Evolutionary conservation across 2,113 vertebrate species (phyloP).

Genomic region (human): GRCh38 chr9:123900501-123901000

Average conservation of each 20-base stretch:
- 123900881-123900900: not conserved
- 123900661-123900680: not conserved
- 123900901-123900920: slow-evolving; percentile 33
- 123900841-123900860: slow-evolving; percentile 18
- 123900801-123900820: not conserved
- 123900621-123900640: not conserved
- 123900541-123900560: not conserved
- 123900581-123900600: not conserved
- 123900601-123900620: not conserved
- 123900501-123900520: not conserved
- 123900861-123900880: not conserved
- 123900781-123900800: not conserved
- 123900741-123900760: not conserved
- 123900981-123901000: slow-evolving; percentile 28
- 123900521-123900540: not conserved
- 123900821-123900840: not conserved
- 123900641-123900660: not conserved
- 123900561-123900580: not conserved
- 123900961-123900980: not conserved
- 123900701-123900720: not conserved
- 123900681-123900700: not conserved
- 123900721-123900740: slow-evolving; percentile 1
- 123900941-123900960: slow-evolving; percentile 25
- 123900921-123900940: slow-evolving; percentile 23
- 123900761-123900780: not conserved